phyloP scores from a whole-genome alignment of 2,113 vertebrate genomes.

The Hemiscyllium ocellatum region DNA sequence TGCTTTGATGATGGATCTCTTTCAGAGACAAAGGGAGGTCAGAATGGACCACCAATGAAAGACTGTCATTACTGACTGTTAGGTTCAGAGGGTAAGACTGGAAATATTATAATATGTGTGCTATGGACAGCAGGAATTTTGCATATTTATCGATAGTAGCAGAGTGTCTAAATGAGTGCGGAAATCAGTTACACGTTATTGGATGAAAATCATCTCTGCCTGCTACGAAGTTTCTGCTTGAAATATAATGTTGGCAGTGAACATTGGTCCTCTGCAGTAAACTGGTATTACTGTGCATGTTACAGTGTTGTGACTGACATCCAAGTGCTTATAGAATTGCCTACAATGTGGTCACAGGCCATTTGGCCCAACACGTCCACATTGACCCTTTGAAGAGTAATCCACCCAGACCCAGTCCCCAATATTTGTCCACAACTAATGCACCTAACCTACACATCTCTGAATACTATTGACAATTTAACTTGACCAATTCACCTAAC shows the following conservation, averaged over 20 bases:
- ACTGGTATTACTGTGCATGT: not conserved
- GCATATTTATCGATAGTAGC: not conserved
- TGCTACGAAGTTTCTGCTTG: not conserved
- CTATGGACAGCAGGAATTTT: not conserved
- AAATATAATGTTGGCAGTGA: not conserved
- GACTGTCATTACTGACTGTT: not conserved
- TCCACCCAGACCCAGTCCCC: no score
- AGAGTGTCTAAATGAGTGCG: not conserved
- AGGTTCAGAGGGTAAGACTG: not conserved
- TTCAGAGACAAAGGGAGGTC: not conserved
- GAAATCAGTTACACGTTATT: not conserved
- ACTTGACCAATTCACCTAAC: no score
- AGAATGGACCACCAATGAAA: not conserved
- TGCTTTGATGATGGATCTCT: not conserved
- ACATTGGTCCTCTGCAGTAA: not conserved
- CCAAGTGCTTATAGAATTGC: not conserved
- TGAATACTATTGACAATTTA: no score
- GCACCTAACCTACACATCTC: no score
- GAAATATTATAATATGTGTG: not conserved
- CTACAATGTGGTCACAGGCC: no score
- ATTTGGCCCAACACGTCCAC: no score
- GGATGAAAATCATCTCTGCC: not conserved
- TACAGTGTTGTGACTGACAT: not conserved
- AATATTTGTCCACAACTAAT: no score
- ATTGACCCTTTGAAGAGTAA: no score